A percentile compares a stretch with the other conserved stretches of the same genome.
Evolutionary conservation across 2,113 vertebrate species (phyloP).

Genomic region (Cynocephalus volans): DNA sequence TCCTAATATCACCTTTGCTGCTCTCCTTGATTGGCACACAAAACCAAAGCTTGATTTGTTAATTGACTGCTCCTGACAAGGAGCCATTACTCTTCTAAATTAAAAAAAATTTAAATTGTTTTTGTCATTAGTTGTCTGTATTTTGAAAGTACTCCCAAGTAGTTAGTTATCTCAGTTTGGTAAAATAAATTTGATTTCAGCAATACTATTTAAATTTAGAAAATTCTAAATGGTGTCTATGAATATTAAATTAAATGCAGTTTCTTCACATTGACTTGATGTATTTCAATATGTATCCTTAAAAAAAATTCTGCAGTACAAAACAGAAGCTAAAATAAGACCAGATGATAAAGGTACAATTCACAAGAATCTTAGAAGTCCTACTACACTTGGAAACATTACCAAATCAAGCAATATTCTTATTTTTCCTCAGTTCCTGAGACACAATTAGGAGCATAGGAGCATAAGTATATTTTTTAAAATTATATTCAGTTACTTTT

Average conservation of each 20-base stretch:
- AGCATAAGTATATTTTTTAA: not conserved
- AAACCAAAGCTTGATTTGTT: not conserved
- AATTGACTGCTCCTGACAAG: not conserved
- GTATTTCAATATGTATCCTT: not conserved
- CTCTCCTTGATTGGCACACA: not conserved
- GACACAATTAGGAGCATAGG: not conserved
- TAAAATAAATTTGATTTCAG: conserved; percentile 42
- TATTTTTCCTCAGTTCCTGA: not conserved
- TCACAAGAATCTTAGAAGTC: not conserved
- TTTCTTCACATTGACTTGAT: conserved; percentile 14
- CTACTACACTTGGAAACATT: not conserved
- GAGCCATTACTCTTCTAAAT: not conserved
- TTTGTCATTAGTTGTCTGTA: not conserved
- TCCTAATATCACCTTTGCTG: not conserved
- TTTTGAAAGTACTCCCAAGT: not conserved
- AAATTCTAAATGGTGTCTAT: not conserved
- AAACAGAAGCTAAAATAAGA: conserved; percentile 48
- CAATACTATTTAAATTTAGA: not conserved
- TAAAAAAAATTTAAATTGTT: conserved; percentile 26
- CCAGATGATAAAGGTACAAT: not conserved
- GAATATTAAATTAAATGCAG: not conserved
- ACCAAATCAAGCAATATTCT: not conserved
- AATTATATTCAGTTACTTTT: too few species aligned
- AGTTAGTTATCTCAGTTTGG: not conserved
- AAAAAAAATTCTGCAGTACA: not conserved